phyloP scores from a whole-genome alignment of 2,113 vertebrate species.

The Solea senegalensis region DNA sequence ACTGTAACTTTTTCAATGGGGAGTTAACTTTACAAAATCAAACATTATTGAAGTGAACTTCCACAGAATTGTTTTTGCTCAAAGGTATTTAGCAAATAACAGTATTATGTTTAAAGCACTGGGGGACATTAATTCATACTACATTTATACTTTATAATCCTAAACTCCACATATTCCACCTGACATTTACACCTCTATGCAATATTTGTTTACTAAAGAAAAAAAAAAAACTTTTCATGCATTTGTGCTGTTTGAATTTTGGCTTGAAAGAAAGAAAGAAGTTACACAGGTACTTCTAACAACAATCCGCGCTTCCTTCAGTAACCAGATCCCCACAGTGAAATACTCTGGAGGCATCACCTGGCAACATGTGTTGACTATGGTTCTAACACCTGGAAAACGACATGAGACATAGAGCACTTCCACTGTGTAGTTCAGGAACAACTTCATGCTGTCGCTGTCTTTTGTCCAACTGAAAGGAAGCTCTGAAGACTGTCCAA shows the following conservation, averaged over 20 bases:
- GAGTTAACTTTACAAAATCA: neutral
- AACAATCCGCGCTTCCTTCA: neutral
- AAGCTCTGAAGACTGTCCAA: neutral
- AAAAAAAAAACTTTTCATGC: too few species aligned
- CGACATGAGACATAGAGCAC: slow-evolving; percentile 5
- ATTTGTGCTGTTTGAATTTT: too few species aligned
- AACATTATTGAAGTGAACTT: neutral
- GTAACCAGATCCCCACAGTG: slow-evolving; percentile 41
- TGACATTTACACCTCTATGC: too few species aligned
- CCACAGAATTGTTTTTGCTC: too few species aligned
- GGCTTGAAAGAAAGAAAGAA: too few species aligned
- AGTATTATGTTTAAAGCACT: too few species aligned
- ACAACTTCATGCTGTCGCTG: slow-evolving; percentile 9
- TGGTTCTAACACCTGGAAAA: slow-evolving; percentile 14
- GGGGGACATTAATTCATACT: too few species aligned
- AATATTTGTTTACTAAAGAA: too few species aligned
- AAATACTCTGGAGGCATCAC: slow-evolving; percentile 42
- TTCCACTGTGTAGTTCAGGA: neutral
- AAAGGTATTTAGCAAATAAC: too few species aligned
- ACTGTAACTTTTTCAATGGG: neutral
- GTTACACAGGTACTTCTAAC: too few species aligned
- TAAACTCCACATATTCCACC: too few species aligned
- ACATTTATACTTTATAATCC: too few species aligned
- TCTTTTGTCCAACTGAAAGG: neutral
- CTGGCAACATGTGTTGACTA: slow-evolving; percentile 54